phyloP scores from a whole-genome alignment of 2,797 vertebrate species.

The Arnoldichthys spilopterus region DNA sequence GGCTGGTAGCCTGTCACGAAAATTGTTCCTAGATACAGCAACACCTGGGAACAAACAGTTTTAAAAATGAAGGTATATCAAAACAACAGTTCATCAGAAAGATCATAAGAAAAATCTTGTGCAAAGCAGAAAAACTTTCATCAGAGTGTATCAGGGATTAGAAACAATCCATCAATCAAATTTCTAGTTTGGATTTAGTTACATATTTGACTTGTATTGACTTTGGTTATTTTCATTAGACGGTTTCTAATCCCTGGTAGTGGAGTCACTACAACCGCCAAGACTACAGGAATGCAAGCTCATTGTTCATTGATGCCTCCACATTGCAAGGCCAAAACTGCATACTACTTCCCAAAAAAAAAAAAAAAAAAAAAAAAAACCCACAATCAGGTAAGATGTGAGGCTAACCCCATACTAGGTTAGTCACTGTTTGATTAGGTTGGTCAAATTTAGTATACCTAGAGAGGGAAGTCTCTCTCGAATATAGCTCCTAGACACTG shows the following conservation, averaged over 20 bases:
- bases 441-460: constrained; percentile 67
- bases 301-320: constrained; percentile 2
- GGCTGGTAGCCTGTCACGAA: constrained; percentile 71
- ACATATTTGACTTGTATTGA: neutral
- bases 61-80: constrained; percentile 35
- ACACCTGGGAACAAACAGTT: constrained; percentile 67
- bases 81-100: neutral
- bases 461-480: constrained; percentile 76
- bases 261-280: too few relatives aligned
- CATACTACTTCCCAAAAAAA: constrained; percentile 1
- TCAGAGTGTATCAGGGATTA: constrained; percentile 21
- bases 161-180: constrained; percentile 1
- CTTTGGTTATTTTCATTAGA: neutral
- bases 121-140: neutral
- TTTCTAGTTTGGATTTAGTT: neutral
- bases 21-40: constrained; percentile 70
- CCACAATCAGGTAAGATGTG: constrained; percentile 30
- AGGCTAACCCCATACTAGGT: constrained; percentile 20
- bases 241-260: constrained; percentile 14
- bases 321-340: neutral
- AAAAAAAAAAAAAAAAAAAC: neutral
- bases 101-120: neutral
- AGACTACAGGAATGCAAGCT: constrained; percentile 1
- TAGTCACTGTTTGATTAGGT: constrained; percentile 57
- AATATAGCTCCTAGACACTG: constrained; percentile 68